A percentile compares a stretch with the other conserved stretches of the same genome.
These are phyloP conservation scores for Atrichornis clamosus DNA, from an alignment of 2,113 vertebrate species.

Conservation along the genomic window DNA sequence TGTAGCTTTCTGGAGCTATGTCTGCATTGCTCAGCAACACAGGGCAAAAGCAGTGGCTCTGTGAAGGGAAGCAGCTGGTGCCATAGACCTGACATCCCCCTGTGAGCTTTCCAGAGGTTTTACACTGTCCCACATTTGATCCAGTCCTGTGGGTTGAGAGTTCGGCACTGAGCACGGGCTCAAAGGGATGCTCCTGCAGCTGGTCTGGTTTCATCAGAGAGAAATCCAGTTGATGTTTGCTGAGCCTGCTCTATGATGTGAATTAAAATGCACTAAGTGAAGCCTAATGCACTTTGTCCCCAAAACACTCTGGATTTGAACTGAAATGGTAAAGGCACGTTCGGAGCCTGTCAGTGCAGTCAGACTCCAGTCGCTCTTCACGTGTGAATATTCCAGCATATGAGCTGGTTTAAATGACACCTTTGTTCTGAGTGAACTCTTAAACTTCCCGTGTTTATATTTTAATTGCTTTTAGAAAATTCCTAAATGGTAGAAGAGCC, in stretches of 20 bases:
- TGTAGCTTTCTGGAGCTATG: background rate
- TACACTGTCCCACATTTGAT: background rate
- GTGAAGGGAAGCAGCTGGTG: background rate
- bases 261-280: background rate
- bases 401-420: constrained; percentile 37
- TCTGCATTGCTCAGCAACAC: background rate
- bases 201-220: background rate
- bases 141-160: background rate
- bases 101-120: background rate
- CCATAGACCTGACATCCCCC: background rate
- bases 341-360: background rate
- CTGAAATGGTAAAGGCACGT: background rate
- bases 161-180: background rate
- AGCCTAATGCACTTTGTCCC: background rate
- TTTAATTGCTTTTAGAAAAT: constrained; percentile 21
- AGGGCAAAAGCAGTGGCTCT: background rate
- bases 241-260: background rate
- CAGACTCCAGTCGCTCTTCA: background rate
- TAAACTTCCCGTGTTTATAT: constrained; percentile 54
- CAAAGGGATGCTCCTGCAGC: background rate
- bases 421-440: constrained; percentile 37
- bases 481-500: background rate
- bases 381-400: background rate
- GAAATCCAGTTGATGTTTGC: background rate
- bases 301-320: background rate